These are phyloP conservation scores for Hirtodrosophila histrioides DNA, from an alignment of 2,888 invertebrate species.

Conservation along the genomic window DNA sequence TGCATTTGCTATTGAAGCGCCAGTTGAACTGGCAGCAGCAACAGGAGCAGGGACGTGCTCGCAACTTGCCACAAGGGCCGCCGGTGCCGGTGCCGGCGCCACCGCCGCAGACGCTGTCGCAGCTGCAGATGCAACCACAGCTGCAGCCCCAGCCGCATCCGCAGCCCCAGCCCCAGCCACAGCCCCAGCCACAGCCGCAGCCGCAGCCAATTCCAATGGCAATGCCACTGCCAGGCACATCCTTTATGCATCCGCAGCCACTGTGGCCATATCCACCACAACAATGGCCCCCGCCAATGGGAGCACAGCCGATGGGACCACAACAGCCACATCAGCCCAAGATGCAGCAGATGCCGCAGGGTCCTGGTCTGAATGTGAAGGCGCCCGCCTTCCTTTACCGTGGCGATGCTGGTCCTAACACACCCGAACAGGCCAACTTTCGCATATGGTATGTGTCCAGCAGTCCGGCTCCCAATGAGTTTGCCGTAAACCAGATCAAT, in stretches of 20 bases:
- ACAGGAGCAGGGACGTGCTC: slow-evolving; percentile 5
- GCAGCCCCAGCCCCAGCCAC: neutral
- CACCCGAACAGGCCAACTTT: too few species aligned
- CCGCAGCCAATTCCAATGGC: neutral
- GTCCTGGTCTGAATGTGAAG: too few species aligned
- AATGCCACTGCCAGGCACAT: too few species aligned
- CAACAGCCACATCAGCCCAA: neutral
- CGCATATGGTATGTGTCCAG: too few species aligned
- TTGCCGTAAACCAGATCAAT: too few species aligned
- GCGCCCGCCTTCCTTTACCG: too few species aligned
- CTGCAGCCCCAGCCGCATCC: slow-evolving; percentile 3
- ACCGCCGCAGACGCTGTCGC: neutral
- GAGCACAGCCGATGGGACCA: neutral
- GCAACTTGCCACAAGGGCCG: neutral
- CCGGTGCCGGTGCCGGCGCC: neutral
- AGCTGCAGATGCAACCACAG: neutral
- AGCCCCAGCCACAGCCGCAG: neutral
- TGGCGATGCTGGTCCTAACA: too few species aligned
- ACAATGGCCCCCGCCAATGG: neutral
- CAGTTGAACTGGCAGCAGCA: slow-evolving; percentile 21
- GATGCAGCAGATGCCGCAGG: neutral
- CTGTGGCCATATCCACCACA: neutral
- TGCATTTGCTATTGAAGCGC: slow-evolving; percentile 30
- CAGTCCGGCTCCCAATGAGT: too few species aligned
- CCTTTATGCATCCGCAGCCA: neutral